Percentiles rank a stretch among this genome's conserved stretches.
These are phyloP conservation scores for Echinometra lucunter DNA, from an alignment of 53 echinoderm and acorn worm species.

Conservation along the genomic window DNA sequence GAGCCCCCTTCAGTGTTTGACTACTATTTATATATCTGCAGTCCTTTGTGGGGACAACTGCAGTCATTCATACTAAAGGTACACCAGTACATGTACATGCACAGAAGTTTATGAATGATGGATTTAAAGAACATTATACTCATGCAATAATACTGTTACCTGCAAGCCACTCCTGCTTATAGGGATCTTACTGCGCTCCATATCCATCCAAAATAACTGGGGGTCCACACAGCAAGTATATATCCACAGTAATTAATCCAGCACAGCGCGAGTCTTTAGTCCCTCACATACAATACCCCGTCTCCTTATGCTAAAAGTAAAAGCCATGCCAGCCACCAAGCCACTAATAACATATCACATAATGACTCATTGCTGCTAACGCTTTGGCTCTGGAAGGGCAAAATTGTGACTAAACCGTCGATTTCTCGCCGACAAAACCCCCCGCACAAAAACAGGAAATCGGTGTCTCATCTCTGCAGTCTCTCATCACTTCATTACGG, in stretches of 20 bases:
- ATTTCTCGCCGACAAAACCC: constrained; percentile 43
- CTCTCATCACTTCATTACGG: constrained; percentile 6
- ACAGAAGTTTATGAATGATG: neutral
- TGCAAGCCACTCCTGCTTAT: constrained; percentile 40
- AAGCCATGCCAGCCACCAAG: constrained; percentile 50
- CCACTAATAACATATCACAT: constrained; percentile 35
- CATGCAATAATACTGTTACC: neutral
- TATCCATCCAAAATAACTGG: constrained; percentile 10
- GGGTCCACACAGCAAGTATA: neutral
- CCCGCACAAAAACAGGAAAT: constrained; percentile 63
- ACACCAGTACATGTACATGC: neutral
- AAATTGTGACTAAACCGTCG: constrained; percentile 65
- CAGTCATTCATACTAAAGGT: neutral
- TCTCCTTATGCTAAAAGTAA: constrained; percentile 5
- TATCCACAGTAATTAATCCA: constrained; percentile 54
- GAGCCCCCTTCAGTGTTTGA: neutral
- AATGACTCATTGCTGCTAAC: constrained; percentile 42
- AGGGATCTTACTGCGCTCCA: constrained; percentile 51
- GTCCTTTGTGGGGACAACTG: neutral
- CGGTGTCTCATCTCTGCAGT: constrained; percentile 66
- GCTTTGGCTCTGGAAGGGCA: neutral
- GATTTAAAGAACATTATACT: neutral
- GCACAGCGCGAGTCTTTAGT: neutral
- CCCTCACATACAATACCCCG: constrained; percentile 14
- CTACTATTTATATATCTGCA: neutral